Conservation (phyloP, 2,797 vertebrate species). For the Pogoniulus pusillus region DNA sequence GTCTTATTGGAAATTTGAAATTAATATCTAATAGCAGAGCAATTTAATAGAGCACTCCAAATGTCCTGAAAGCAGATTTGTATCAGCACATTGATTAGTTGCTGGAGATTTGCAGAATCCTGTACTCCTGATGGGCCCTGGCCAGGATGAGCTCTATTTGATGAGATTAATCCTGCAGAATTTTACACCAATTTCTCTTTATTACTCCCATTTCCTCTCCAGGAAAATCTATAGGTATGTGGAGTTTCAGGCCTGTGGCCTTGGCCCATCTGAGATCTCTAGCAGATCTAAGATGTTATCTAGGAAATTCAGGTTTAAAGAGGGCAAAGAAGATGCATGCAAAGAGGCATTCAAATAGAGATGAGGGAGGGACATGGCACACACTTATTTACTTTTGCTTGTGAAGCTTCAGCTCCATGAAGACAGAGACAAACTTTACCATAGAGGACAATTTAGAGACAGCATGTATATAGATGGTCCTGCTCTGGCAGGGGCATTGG, state of each 20-base stretch:
- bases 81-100: slow-evolving; percentile 25
- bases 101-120: slow-evolving; percentile 7
- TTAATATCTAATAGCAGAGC: slow-evolving; percentile 5
- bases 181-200: background rate
- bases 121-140: slow-evolving; percentile 29
- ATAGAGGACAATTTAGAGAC: background rate
- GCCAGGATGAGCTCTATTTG: background rate
- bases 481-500: too few relatives aligned
- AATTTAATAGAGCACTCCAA: slow-evolving; percentile 38
- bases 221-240: background rate
- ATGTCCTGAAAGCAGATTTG: slow-evolving; percentile 29
- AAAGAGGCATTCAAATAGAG: background rate
- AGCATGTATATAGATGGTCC: too few relatives aligned
- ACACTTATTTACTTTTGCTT: background rate
- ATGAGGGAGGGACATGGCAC: background rate
- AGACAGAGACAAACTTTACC: background rate
- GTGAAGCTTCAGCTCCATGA: background rate
- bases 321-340: background rate
- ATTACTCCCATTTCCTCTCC: background rate
- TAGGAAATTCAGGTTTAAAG: background rate
- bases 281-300: background rate
- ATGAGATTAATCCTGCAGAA: background rate
- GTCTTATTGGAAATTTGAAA: slow-evolving; percentile 36
- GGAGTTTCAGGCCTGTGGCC: background rate
- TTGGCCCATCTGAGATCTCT: background rate